A percentile compares a stretch with the other conserved stretches of the same genome.
phyloP scores from a whole-genome alignment of 2,113 vertebrate species.

The Turdus rufiventris region DNA sequence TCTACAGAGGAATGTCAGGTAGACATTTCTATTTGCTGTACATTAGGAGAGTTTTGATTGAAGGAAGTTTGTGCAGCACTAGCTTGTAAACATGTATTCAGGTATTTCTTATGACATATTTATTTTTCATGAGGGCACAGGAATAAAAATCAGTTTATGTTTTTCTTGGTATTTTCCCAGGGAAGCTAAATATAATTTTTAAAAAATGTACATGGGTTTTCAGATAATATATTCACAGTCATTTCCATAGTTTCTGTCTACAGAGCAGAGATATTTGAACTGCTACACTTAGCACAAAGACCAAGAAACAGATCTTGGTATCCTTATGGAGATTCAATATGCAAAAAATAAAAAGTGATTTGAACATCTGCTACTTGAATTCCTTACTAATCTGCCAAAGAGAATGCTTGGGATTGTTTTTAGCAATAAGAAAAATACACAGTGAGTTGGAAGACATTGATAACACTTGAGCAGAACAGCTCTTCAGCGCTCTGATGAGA shows the following conservation, averaged over 20 bases:
- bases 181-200: not conserved
- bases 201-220: not conserved
- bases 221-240: not conserved
- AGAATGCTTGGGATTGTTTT: constrained; percentile 66
- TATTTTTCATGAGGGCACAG: not conserved
- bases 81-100: constrained; percentile 22
- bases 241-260: constrained; percentile 6
- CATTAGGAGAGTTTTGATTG: constrained; percentile 7
- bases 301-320: constrained; percentile 24
- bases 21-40: not conserved
- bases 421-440: constrained; percentile 67
- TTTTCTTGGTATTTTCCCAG: not conserved
- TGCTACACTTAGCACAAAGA: constrained; percentile 28
- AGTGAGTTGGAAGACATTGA: constrained; percentile 61
- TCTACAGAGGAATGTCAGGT: not conserved
- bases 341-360: constrained; percentile 51
- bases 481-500: constrained; percentile 66
- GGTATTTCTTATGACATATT: not conserved
- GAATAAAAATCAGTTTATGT: not conserved
- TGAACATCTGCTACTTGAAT: constrained; percentile 72
- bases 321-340: constrained; percentile 48
- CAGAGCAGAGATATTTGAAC: constrained; percentile 7
- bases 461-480: constrained; percentile 60
- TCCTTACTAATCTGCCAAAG: constrained; percentile 51
- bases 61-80: constrained; percentile 5